A percentile compares a stretch with the other conserved stretches of the same genome.
Conservation (phyloP, 2,888 invertebrate species). For the Troides helena region DNA sequence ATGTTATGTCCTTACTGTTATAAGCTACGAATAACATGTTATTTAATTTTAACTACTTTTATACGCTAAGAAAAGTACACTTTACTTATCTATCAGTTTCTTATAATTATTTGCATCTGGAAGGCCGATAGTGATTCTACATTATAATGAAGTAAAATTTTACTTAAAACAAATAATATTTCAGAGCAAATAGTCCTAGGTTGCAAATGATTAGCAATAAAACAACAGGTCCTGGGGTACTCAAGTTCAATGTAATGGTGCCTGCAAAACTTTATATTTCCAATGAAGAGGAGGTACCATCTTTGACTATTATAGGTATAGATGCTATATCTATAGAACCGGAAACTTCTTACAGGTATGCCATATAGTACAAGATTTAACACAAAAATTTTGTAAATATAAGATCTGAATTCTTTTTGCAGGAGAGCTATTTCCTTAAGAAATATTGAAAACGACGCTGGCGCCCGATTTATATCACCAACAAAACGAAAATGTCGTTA, state of each 20-base stretch:
- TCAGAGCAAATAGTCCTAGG: constrained; percentile 55
- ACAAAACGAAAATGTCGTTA: constrained; percentile 87
- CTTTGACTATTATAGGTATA: constrained; percentile 83
- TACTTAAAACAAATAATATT: constrained; percentile 28
- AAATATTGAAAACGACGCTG: constrained; percentile 85
- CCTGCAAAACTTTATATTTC: constrained; percentile 82
- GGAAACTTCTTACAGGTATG: constrained; percentile 76
- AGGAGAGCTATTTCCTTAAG: constrained; percentile 79
- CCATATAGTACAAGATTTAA: not conserved
- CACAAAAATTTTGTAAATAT: not conserved
- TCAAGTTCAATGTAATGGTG: constrained; percentile 75
- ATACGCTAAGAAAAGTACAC: not conserved
- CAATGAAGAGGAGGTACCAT: constrained; percentile 86
- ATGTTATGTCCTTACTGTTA: too few species aligned
- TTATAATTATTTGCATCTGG: not conserved
- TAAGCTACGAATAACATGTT: not conserved
- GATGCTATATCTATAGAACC: constrained; percentile 82
- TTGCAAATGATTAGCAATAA: constrained; percentile 83
- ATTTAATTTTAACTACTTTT: not conserved
- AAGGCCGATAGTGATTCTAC: not conserved
- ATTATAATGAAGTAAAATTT: not conserved
- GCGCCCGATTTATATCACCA: constrained; percentile 82
- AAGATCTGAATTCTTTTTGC: constrained; percentile 10
- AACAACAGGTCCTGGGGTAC: constrained; percentile 81
- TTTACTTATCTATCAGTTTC: not conserved